These are phyloP conservation scores for Epinotia demarniana DNA, from an alignment of 2,888 invertebrate species.

Conservation along the genomic window DNA sequence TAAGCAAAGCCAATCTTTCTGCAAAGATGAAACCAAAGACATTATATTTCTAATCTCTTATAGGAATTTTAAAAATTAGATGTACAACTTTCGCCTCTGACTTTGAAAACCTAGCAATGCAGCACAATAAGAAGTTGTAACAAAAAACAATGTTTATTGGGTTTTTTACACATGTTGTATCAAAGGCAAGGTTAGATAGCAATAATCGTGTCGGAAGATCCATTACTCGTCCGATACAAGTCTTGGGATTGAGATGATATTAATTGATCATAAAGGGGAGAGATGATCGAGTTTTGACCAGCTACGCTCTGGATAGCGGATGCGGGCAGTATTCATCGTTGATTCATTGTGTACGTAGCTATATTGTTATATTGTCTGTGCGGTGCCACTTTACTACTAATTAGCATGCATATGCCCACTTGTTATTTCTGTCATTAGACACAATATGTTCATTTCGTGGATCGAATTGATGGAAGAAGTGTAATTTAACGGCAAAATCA, in stretches of 20 bases:
- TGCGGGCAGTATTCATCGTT: conserved; percentile 27
- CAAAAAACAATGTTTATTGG: too few relatives aligned
- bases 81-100: too few relatives aligned
- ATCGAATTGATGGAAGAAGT: neutral
- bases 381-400: conserved; percentile 18
- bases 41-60: neutral
- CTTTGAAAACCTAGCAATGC: too few relatives aligned
- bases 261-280: too few relatives aligned
- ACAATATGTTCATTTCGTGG: neutral
- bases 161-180: too few relatives aligned
- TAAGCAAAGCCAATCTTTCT: too few relatives aligned
- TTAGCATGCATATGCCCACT: conserved; percentile 16
- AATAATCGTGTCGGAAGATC: too few relatives aligned
- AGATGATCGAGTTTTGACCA: neutral
- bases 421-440: neutral
- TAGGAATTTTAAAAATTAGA: neutral
- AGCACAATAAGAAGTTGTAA: too few relatives aligned
- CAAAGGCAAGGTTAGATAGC: too few relatives aligned
- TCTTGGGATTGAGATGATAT: too few relatives aligned
- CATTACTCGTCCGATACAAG: too few relatives aligned
- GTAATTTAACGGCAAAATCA: neutral
- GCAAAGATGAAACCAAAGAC: too few relatives aligned
- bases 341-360: conserved; percentile 15
- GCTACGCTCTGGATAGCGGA: conserved; percentile 5
- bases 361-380: conserved; percentile 1